Evolutionary conservation across 2,113 vertebrate species (phyloP).

Genomic region (Lipophrys pholis): DNA sequence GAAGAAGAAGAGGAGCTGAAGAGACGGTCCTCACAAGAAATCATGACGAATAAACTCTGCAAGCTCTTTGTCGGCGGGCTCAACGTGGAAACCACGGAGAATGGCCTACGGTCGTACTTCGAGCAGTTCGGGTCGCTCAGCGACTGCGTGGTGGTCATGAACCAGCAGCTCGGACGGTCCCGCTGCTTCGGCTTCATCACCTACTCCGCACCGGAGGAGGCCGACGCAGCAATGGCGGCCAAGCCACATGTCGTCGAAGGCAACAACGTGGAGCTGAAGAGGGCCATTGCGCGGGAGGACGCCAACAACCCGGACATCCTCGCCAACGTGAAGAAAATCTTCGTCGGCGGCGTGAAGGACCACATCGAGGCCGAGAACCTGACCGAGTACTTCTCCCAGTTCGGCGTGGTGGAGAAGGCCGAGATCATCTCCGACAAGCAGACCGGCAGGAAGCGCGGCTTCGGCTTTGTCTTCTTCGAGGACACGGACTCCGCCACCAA

Average conservation of each 20-base stretch:
- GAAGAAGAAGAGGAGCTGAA: constrained; percentile 72
- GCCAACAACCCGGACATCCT: constrained; percentile 93
- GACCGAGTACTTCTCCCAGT: constrained; percentile 93
- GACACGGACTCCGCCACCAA: constrained; percentile 96
- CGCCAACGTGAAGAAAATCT: constrained; percentile 98
- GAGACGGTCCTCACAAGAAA: constrained; percentile 60
- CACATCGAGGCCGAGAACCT: constrained; percentile 91
- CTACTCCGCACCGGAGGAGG: constrained; percentile 92
- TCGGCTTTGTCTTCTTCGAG: constrained; percentile 96
- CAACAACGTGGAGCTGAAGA: constrained; percentile 93
- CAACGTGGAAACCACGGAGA: constrained; percentile 94
- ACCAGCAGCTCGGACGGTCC: constrained; percentile 81
- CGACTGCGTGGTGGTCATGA: constrained; percentile 80
- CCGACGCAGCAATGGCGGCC: constrained; percentile 94
- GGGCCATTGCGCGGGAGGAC: constrained; percentile 92
- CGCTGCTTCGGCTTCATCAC: constrained; percentile 97
- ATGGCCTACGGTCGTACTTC: constrained; percentile 92
- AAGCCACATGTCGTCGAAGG: constrained; percentile 94
- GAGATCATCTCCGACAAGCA: constrained; percentile 97
- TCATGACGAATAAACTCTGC: constrained; percentile 92
- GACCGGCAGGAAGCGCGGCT: constrained; percentile 95
- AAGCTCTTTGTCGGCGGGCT: constrained; percentile 98
- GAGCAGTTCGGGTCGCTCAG: constrained; percentile 88
- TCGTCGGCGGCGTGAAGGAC: constrained; percentile 95
- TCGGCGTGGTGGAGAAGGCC: constrained; percentile 93